These are phyloP conservation scores for Tenthredo notha DNA, from an alignment of 2,888 invertebrate species.

Conservation along the genomic window DNA sequence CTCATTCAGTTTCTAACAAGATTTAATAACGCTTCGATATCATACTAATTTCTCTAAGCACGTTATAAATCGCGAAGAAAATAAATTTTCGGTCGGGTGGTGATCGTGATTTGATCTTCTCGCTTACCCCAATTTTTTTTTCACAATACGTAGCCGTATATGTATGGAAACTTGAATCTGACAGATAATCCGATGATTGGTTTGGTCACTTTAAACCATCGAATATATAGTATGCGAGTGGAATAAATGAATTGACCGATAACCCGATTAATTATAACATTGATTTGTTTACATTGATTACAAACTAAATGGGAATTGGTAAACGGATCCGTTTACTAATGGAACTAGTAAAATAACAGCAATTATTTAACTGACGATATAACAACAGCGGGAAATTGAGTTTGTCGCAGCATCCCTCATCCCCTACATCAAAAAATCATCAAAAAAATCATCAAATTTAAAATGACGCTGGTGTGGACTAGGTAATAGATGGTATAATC, in stretches of 20 bases:
- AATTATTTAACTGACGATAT: not conserved
- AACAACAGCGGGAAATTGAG: not conserved
- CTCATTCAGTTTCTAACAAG: constrained; percentile 35
- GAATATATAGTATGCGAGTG: not conserved
- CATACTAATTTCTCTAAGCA: not conserved
- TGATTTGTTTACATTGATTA: not conserved
- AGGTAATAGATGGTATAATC: not conserved
- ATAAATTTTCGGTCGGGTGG: not conserved
- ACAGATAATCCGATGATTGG: not conserved
- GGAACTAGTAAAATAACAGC: not conserved
- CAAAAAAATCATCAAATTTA: not conserved
- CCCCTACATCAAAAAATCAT: not conserved
- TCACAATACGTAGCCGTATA: not conserved
- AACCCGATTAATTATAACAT: not conserved
- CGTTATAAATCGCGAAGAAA: not conserved
- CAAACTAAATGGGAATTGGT: not conserved
- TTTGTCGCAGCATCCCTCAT: not conserved
- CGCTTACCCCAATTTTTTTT: not conserved
- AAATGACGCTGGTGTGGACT: not conserved
- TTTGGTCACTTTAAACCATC: not conserved
- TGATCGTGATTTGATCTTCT: not conserved
- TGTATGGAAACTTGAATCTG: not conserved
- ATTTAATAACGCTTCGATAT: constrained; percentile 11
- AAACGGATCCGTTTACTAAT: not conserved
- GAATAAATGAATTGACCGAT: not conserved